Percentiles rank a stretch among this genome's conserved stretches.
phyloP scores from a whole-genome alignment of 2,888 invertebrate genomes.

The Callyntrura guangdongensis region DNA sequence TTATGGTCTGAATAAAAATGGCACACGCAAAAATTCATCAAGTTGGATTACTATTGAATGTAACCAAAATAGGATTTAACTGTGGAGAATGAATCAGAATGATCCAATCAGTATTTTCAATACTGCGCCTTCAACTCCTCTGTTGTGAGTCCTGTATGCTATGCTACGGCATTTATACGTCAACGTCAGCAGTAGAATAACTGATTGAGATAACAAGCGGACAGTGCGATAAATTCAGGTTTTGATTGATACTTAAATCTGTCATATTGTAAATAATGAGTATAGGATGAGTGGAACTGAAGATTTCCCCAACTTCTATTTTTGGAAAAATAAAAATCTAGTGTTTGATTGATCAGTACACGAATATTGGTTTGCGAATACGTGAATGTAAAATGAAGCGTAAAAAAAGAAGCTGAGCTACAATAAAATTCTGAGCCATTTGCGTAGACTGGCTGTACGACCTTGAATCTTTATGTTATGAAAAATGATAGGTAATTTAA shows the following conservation, averaged over 20 bases:
- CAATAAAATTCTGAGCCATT: not conserved
- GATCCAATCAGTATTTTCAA: no score
- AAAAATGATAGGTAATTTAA: conserved; percentile 57
- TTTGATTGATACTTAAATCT: not conserved
- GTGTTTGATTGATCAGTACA: conserved; percentile 56
- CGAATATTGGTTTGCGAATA: conserved; percentile 29
- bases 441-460: not conserved
- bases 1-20: not conserved
- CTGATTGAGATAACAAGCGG: not conserved
- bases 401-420: not conserved
- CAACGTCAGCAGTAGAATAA: no score
- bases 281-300: not conserved
- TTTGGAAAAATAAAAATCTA: conserved; percentile 46
- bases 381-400: not conserved
- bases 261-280: not conserved
- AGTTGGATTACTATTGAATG: no score
- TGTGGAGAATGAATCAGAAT: no score
- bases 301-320: conserved; percentile 26
- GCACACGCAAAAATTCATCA: no score
- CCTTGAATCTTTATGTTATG: conserved; percentile 54
- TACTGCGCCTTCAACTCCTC: no score
- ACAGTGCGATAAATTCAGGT: not conserved
- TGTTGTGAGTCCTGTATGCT: no score
- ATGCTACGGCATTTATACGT: no score
- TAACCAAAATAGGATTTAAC: no score